Evolutionary conservation across 1,140 invertebrate genomes (phyloP).

Genomic region (Saccostrea cuccullata): DNA sequence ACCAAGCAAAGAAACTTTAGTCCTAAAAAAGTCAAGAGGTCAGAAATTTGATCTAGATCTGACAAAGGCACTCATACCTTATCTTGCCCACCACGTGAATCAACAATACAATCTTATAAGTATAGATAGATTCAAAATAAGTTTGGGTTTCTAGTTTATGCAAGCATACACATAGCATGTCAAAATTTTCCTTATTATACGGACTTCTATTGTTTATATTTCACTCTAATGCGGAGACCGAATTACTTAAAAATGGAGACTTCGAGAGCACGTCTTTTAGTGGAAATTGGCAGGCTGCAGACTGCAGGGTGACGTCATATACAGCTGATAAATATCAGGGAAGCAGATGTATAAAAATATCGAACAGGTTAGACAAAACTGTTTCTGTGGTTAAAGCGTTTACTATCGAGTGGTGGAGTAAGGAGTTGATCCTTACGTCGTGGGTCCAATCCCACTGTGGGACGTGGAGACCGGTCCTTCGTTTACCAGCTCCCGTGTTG

Average conservation of each 20-base stretch:
- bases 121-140: no score
- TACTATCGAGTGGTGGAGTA: no score
- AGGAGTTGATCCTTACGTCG: no score
- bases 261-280: constrained; percentile 23
- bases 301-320: not conserved
- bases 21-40: no score
- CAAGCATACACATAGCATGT: not conserved
- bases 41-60: not conserved
- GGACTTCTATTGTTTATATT: not conserved
- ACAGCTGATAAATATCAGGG: not conserved
- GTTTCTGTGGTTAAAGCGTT: no score
- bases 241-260: constrained; percentile 23
- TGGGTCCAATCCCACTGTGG: no score
- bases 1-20: no score
- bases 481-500: no score
- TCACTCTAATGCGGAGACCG: not conserved
- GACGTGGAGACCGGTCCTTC: no score
- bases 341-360: not conserved
- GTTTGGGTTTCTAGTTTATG: no score
- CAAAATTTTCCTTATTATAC: not conserved
- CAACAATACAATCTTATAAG: not conserved
- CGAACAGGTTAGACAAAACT: not conserved
- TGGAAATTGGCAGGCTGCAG: constrained; percentile 2
- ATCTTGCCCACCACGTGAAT: not conserved
- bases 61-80: not conserved